Conservation (phyloP, 37 sponge, comb jelly and placozoan species). For the Halisarca cf. caerulea region DNA sequence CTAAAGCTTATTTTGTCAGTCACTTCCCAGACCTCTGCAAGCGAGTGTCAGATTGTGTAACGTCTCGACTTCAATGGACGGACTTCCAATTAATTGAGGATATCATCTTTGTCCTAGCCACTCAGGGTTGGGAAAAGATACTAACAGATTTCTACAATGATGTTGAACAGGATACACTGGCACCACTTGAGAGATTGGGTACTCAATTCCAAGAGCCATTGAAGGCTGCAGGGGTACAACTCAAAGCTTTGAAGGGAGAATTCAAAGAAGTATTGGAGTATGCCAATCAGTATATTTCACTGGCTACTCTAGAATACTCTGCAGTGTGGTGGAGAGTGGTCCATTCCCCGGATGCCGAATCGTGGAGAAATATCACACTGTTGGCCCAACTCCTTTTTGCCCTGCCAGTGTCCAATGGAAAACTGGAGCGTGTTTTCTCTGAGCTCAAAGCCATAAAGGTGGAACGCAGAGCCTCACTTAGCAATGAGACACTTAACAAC, state of each 20-base stretch:
- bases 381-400: conserved; percentile 45
- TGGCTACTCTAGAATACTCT: conserved; percentile 39
- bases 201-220: conserved; percentile 43
- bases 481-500: conserved; percentile 21
- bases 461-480: conserved; percentile 27
- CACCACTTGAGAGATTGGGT: conserved; percentile 47
- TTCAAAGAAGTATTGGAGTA: conserved; percentile 51
- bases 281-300: conserved; percentile 38
- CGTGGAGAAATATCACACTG: conserved; percentile 46
- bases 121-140: conserved; percentile 71
- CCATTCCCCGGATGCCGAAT: conserved; percentile 44
- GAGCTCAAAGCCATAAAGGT: conserved; percentile 26
- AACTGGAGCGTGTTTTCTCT: conserved; percentile 54
- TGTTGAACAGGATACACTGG: conserved; percentile 45
- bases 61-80: conserved; percentile 66
- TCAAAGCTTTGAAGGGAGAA: conserved; percentile 35
- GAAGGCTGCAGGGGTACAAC: conserved; percentile 33
- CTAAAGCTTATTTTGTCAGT: conserved; percentile 29
- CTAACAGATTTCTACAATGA: too few species aligned
- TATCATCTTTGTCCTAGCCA: conserved; percentile 51
- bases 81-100: conserved; percentile 60
- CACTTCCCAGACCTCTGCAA: conserved; percentile 54
- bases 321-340: conserved; percentile 66
- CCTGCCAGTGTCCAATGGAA: conserved; percentile 58
- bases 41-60: conserved; percentile 50